Evolutionary conservation across 1,140 invertebrate species (phyloP).

Genomic region (Hyphantria cunea): DNA sequence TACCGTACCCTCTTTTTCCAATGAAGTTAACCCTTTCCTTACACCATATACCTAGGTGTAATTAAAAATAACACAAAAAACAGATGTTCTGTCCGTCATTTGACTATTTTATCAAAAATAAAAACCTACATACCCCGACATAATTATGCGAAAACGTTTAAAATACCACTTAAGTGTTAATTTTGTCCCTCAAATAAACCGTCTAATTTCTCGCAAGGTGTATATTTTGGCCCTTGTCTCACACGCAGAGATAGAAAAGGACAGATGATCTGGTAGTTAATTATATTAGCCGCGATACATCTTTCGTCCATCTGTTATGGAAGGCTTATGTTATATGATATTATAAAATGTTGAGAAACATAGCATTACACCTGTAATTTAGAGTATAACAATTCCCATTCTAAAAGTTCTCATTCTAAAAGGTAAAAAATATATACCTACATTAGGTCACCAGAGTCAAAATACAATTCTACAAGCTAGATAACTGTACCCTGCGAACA

Average conservation of each 20-base stretch:
- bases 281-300: constrained; percentile 67
- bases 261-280: constrained; percentile 54
- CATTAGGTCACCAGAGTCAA: no score
- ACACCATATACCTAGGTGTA: no score
- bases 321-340: constrained; percentile 8
- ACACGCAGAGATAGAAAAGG: constrained; percentile 37
- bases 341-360: not conserved
- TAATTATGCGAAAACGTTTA: constrained; percentile 7
- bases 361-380: not conserved
- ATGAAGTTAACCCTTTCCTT: no score
- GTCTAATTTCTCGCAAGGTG: constrained; percentile 44
- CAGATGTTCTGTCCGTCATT: not conserved
- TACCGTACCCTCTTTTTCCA: no score
- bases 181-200: constrained; percentile 7
- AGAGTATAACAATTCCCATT: no score
- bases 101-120: not conserved
- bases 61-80: not conserved
- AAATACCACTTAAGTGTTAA: constrained; percentile 4
- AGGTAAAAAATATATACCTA: no score
- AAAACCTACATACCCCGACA: not conserved
- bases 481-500: no score
- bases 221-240: constrained; percentile 35
- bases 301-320: constrained; percentile 57
- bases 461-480: no score
- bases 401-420: no score